Evolutionary conservation across 2,797 vertebrate species (phyloP).

Genomic region (Microctenopoma stevenorrisi): DNA sequence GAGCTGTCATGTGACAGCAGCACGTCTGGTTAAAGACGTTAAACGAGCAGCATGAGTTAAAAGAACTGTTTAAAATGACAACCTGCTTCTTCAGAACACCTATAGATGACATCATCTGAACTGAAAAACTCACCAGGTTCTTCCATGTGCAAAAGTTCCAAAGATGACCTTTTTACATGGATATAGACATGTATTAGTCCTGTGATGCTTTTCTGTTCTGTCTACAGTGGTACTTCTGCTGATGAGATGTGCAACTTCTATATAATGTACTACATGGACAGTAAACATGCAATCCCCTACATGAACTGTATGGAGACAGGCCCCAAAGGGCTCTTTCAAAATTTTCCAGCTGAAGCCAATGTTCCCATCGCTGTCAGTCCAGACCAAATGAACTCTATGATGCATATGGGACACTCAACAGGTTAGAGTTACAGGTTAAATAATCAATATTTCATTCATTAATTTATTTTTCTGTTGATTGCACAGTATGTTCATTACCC

Average conservation of each 20-base stretch:
- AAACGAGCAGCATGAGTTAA: no score
- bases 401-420: conserved; percentile 73
- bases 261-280: conserved; percentile 99
- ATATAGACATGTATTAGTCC: neutral
- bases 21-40: no score
- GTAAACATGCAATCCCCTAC: conserved; percentile 88
- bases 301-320: conserved; percentile 91
- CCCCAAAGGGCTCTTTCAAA: conserved; percentile 85
- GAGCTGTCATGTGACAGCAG: no score
- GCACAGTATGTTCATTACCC: no score
- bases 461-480: neutral
- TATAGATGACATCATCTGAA: no score
- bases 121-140: no score
- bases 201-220: conserved; percentile 2
- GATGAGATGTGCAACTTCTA: conserved; percentile 99
- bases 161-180: neutral
- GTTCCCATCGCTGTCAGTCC: conserved; percentile 86
- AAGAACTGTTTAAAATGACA: no score
- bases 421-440: no score
- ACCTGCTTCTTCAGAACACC: no score
- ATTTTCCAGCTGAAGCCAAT: conserved; percentile 91
- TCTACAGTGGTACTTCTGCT: conserved; percentile 88
- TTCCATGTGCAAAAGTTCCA: no score
- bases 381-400: conserved; percentile 86
- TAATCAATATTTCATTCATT: neutral